A percentile compares a stretch with the other conserved stretches of the same genome.
These are phyloP conservation scores for Schizopygopsis malacanthus DNA, from an alignment of 2,797 vertebrate genomes.

Conservation along the genomic window DNA sequence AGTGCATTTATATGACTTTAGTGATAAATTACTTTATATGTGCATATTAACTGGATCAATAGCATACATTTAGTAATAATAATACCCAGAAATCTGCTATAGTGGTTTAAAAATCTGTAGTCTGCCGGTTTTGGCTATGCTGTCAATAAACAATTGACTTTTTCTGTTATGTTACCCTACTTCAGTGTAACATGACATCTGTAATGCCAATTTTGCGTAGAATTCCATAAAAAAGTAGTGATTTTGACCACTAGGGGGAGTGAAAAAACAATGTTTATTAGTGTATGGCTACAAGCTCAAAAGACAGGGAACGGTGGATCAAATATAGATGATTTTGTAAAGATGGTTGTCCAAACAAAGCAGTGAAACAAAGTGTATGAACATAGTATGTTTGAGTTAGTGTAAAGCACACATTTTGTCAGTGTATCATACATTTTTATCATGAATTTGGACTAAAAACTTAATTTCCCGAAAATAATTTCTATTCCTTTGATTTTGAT, in stretches of 20 bases:
- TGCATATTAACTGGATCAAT: background rate
- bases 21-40: background rate
- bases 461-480: background rate
- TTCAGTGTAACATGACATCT: background rate
- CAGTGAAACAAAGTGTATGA: background rate
- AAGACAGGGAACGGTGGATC: too few species aligned
- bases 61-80: too few species aligned
- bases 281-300: background rate
- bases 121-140: background rate
- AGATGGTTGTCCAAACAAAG: too few species aligned
- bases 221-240: background rate
- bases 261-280: slow-evolving; percentile 4
- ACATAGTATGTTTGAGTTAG: too few species aligned
- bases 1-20: background rate
- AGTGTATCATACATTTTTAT: background rate
- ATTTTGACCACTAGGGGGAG: slow-evolving; percentile 42
- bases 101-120: background rate
- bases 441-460: background rate
- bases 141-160: background rate
- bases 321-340: background rate
- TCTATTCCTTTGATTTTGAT: background rate
- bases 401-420: too few species aligned
- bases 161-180: background rate
- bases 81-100: background rate
- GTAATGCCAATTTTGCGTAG: background rate